Conservation (phyloP, 2,113 vertebrate genomes). For the Colinus virginianus region DNA sequence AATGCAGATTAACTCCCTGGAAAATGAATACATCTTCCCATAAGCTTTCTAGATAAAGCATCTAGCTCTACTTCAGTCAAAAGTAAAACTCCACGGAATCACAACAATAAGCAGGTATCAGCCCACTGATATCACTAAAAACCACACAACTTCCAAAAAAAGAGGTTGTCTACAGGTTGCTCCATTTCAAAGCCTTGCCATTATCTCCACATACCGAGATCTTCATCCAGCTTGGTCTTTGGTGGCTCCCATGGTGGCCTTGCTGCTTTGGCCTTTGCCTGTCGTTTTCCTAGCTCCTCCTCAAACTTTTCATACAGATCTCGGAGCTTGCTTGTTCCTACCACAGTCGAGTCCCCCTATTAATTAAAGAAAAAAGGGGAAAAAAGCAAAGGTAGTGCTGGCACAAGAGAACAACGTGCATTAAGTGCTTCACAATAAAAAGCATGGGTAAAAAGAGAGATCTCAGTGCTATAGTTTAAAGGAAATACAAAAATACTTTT, state of each 20-base stretch:
- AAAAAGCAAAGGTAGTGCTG: background rate
- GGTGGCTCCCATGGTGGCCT: slow-evolving; percentile 95
- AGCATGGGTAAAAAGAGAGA: rapidly evolving
- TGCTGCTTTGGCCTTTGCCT: slow-evolving; percentile 88
- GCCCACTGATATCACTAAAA: background rate
- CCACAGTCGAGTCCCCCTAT: slow-evolving; percentile 96
- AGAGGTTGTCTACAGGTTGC: background rate
- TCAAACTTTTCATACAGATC: slow-evolving; percentile 94
- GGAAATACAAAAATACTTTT: background rate
- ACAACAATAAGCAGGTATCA: background rate
- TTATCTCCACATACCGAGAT: slow-evolving; percentile 81
- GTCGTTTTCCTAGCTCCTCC: slow-evolving; percentile 89
- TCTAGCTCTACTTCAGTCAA: background rate
- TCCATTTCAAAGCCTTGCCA: background rate
- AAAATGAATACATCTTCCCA: background rate
- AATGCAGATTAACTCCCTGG: background rate
- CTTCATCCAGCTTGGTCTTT: slow-evolving; percentile 94
- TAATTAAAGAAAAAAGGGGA: background rate
- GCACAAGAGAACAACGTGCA: background rate
- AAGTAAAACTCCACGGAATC: background rate
- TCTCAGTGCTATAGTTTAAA: background rate
- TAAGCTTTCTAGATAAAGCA: background rate
- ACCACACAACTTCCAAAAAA: background rate
- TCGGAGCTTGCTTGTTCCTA: slow-evolving; percentile 94
- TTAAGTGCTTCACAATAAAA: background rate